Evolutionary conservation across 2,888 invertebrate species (phyloP).

Genomic region (Diplolepis rosae): DNA sequence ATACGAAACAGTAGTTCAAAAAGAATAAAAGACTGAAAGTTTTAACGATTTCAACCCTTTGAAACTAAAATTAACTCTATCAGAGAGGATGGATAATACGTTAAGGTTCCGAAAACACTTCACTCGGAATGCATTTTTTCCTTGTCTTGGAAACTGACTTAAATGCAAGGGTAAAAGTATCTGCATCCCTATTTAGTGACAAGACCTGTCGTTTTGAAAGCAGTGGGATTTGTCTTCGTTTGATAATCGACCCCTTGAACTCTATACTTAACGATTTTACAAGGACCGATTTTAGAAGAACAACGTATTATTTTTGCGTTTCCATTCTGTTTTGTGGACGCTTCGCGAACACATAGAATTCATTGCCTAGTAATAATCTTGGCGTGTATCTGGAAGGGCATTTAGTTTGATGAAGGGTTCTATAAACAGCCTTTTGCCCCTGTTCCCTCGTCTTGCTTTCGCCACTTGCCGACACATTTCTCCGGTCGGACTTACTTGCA

Average conservation of each 20-base stretch:
- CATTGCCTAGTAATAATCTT: conserved; percentile 57
- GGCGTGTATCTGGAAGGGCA: conserved; percentile 63
- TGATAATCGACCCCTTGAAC: conserved; percentile 52
- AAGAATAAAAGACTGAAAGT: no score
- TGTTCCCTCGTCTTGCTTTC: conserved; percentile 14
- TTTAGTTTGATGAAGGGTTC: conserved; percentile 72
- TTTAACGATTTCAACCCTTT: neutral
- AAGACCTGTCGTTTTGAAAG: conserved; percentile 31
- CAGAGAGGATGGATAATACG: neutral
- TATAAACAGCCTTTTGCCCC: conserved; percentile 62
- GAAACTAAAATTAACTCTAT: conserved; percentile 8
- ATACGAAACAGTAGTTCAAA: no score
- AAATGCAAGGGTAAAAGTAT: conserved; percentile 22
- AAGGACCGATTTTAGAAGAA: conserved; percentile 53
- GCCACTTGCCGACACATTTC: conserved; percentile 6
- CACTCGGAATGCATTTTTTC: conserved; percentile 14
- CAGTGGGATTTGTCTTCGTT: conserved; percentile 43
- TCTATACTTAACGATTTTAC: conserved; percentile 55
- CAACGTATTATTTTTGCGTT: conserved; percentile 62
- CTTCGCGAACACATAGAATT: conserved; percentile 31
- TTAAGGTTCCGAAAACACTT: neutral
- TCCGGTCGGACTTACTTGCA: conserved; percentile 6
- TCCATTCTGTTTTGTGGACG: conserved; percentile 47
- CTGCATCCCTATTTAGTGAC: conserved; percentile 29
- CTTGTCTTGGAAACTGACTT: conserved; percentile 18